Evolutionary conservation across 2,113 vertebrate genomes (phyloP), one percentile per base, ranked within the genome.

Genomic region (Lipotes vexillifer): DNA sequence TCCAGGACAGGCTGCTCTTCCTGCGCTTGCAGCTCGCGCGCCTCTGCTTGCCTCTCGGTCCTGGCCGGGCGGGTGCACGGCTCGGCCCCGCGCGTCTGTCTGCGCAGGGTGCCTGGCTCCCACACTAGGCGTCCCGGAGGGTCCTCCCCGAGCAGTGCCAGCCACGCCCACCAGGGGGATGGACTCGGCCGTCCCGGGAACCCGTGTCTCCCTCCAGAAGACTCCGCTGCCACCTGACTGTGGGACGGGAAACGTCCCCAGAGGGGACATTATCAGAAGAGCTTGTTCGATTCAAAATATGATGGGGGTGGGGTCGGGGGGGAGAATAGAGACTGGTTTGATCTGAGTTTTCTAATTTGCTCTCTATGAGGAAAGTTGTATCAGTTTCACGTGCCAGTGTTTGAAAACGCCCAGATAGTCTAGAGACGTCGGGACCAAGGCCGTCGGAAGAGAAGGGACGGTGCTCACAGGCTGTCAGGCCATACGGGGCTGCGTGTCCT

Each of bases 11-110:
- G 98, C 94, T 90, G 97, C 97, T 98, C 97, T 94, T 97, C 96
- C 94, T 80, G 92, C 27, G 98, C 99, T 99, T 98, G 98, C 97
- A 75, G 98, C 98, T 97, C 92, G 96, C 96, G 97, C 96, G 96
- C 97, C 98, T 98, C 97, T 97, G 99, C 98, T 99, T 99, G 98
- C 98, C 98, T 98, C 98, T 97, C 41, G 86, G 98, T 97, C 55
- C 86, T 6, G 96, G 98, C 98, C 98, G 97, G 98, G 97, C 97
- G 96, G 96, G 97, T 5, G 97, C 96, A 0, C 94, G 65, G 81
- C 98, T 97, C 97, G 95, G 95, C 98, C 98, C 29, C 85, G 74
- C 85, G 17, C 85, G 17, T 96, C 98, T 98, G 97, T 97, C 94
- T 98, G 97, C 93, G 93, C 98, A 98, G 98, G 94, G 98, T 97